Conservation (phyloP, 2,113 vertebrate genomes). For the Cryptomyrus ogoouensis region DNA sequence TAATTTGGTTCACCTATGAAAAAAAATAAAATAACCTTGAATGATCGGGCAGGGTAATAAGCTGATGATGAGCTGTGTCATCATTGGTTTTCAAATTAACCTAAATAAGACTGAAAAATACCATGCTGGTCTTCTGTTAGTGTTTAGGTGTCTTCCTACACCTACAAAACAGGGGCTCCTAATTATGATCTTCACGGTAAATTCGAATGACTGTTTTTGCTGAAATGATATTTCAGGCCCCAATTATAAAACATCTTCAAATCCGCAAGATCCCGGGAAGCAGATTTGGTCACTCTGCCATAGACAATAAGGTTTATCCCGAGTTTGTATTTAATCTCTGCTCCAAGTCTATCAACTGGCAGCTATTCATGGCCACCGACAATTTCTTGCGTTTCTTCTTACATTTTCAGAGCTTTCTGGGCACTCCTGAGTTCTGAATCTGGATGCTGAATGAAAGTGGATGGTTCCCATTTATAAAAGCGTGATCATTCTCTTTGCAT, state of each 20-base stretch:
- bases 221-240: not conserved
- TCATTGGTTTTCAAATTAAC: slow-evolving; percentile 8
- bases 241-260: not conserved
- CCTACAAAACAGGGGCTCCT: not conserved
- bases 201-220: not conserved
- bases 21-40: not conserved
- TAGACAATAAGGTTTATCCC: not conserved
- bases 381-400: not conserved
- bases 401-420: not conserved
- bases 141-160: not conserved
- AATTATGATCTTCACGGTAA: not conserved
- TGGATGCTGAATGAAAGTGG: not conserved
- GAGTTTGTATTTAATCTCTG: not conserved
- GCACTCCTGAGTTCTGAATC: not conserved
- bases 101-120: not conserved
- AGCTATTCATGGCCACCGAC: not conserved
- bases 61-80: not conserved
- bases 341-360: not conserved
- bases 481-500: not conserved
- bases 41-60: not conserved
- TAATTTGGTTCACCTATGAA: not conserved
- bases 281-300: not conserved
- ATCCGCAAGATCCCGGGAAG: not conserved
- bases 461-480: not conserved
- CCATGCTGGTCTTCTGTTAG: not conserved